Percentiles rank a stretch among this genome's conserved stretches.
Conservation (phyloP, 2,113 vertebrate species). For the Illadopsis cleaveri region DNA sequence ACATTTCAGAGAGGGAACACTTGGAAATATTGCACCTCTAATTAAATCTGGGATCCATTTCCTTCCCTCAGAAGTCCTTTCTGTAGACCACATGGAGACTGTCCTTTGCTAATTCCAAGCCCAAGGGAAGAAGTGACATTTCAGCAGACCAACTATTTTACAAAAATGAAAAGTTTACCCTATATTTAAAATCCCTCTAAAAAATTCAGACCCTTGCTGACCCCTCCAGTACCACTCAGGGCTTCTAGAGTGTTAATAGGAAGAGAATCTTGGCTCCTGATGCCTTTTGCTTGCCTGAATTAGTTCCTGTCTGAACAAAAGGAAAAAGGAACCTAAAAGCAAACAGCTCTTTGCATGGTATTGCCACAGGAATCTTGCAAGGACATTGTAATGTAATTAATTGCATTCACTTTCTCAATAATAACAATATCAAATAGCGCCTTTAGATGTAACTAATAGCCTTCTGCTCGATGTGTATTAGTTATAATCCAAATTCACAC, state of each 20-base stretch:
- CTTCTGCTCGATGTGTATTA: background rate
- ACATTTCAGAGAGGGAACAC: background rate
- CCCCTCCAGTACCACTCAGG: background rate
- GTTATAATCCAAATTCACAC: slow-evolving; percentile 45
- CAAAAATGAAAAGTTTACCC: background rate
- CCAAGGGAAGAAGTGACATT: background rate
- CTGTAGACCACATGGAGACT: background rate
- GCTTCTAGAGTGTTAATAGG: background rate
- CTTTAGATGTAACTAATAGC: slow-evolving; percentile 50
- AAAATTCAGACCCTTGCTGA: background rate
- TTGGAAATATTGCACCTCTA: background rate
- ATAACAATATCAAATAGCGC: background rate
- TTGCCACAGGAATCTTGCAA: background rate
- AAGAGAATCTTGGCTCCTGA: background rate
- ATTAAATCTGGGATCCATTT: background rate
- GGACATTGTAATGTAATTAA: background rate
- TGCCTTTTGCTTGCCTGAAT: background rate
- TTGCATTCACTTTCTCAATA: background rate
- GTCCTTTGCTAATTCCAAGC: background rate
- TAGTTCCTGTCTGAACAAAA: background rate
- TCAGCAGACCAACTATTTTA: background rate
- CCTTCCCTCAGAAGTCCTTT: background rate
- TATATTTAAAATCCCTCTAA: background rate
- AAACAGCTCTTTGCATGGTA: background rate
- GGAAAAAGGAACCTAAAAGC: background rate